Percentiles rank a stretch among this genome's conserved stretches.
These are phyloP conservation scores for Dysdera silvatica DNA, from an alignment of 1,140 invertebrate species.

Conservation along the genomic window DNA sequence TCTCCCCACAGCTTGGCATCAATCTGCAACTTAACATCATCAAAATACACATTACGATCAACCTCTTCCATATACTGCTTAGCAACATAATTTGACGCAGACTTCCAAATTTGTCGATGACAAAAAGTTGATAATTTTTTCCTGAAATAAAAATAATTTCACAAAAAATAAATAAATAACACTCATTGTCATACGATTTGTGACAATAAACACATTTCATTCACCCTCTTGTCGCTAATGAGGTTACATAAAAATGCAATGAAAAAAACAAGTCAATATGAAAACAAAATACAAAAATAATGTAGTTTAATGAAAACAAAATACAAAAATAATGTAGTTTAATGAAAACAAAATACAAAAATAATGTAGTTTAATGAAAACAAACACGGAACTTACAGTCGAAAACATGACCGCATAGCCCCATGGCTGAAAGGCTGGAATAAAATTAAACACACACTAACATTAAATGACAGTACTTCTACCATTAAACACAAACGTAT, in stretches of 20 bases:
- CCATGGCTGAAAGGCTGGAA: conserved; percentile 50
- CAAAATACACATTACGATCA: conserved; percentile 49
- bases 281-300: background rate
- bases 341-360: conserved; percentile 1
- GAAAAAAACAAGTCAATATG: conserved; percentile 2
- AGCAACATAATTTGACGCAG: conserved; percentile 52
- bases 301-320: background rate
- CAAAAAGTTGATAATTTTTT: conserved; percentile 51
- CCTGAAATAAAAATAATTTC: conserved; percentile 38
- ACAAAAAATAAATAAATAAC: background rate
- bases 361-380: too few relatives aligned
- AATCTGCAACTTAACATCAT: conserved; percentile 55
- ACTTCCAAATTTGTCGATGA: conserved; percentile 46
- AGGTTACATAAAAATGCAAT: background rate
- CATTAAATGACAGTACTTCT: conserved; percentile 8
- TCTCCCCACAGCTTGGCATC: conserved; percentile 57
- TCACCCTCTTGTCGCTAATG: background rate
- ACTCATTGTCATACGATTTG: background rate
- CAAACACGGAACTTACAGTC: conserved; percentile 46
- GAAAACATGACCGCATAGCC: conserved; percentile 54
- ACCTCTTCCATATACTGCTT: conserved; percentile 52
- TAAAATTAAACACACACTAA: conserved; percentile 29
- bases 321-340: background rate
- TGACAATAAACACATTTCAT: background rate
- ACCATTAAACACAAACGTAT: background rate